These are phyloP conservation scores for Sarcophaga caerulescens DNA, from an alignment of 2,888 invertebrate genomes.

Conservation along the genomic window DNA sequence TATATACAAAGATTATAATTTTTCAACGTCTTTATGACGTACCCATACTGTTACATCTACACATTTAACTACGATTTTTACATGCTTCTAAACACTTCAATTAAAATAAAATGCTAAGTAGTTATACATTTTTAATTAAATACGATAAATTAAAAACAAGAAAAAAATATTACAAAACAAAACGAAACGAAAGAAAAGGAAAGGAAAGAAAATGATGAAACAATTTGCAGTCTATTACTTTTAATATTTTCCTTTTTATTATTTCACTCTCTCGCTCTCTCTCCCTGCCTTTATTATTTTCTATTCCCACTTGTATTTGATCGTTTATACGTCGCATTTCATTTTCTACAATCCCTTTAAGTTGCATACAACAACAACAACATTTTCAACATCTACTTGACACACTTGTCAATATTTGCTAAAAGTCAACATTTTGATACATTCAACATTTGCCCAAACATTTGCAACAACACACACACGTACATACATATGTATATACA, in stretches of 20 bases:
- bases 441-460: constrained; percentile 15
- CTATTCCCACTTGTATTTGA: constrained; percentile 14
- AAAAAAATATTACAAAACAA: no score
- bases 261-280: neutral
- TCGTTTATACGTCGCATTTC: constrained; percentile 7
- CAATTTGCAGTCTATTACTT: neutral
- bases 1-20: no score
- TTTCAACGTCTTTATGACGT: neutral
- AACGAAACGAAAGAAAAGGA: neutral
- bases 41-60: neutral
- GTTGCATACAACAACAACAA: constrained; percentile 13
- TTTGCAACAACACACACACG: neutral
- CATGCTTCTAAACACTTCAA: neutral
- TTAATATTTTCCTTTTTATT: neutral
- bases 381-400: constrained; percentile 51
- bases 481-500: neutral
- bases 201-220: neutral
- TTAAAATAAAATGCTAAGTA: neutral
- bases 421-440: constrained; percentile 47
- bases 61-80: no score
- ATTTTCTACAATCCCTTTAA: constrained; percentile 35
- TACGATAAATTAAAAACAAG: neutral
- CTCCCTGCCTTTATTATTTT: neutral
- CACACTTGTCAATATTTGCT: constrained; percentile 55
- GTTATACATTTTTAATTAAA: constrained; percentile 16